phyloP scores from a whole-genome alignment of 2,797 vertebrate genomes.

The Gymnothorax reevesii region DNA sequence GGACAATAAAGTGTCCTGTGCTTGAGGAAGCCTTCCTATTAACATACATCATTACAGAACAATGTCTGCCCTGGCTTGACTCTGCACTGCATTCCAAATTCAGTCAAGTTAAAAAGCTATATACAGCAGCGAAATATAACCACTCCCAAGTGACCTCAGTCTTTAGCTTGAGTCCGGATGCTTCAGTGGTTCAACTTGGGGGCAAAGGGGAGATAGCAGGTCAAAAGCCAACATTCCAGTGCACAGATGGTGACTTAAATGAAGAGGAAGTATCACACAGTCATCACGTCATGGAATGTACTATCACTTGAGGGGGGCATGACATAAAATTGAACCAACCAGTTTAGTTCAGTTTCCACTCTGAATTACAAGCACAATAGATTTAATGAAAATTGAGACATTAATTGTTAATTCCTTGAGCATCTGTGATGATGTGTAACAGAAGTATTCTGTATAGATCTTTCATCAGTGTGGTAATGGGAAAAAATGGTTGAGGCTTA shows the following conservation, averaged over 20 bases:
- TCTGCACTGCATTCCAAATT: conserved; percentile 13
- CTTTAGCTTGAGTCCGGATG: neutral
- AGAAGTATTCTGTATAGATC: neutral
- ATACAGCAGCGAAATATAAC: neutral
- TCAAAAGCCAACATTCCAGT: neutral
- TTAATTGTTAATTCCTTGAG: neutral
- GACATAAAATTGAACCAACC: neutral
- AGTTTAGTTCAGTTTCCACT: neutral
- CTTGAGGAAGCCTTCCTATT: conserved; percentile 23
- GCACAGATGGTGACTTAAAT: neutral
- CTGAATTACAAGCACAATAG: neutral
- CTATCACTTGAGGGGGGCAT: neutral
- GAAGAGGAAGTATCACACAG: neutral
- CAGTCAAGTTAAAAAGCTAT: neutral
- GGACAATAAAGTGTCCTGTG: conserved; percentile 27
- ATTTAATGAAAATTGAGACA: conserved; percentile 2
- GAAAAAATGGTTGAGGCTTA: neutral
- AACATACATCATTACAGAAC: conserved; percentile 26
- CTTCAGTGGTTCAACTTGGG: neutral
- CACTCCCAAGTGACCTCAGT: neutral
- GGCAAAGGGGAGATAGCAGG: neutral
- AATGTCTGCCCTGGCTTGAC: neutral
- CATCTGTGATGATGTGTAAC: neutral
- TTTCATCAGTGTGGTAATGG: conserved; percentile 2
- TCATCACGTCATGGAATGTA: neutral